phyloP scores from a whole-genome alignment of 2,113 vertebrate genomes.

The Pithys albifrons region DNA sequence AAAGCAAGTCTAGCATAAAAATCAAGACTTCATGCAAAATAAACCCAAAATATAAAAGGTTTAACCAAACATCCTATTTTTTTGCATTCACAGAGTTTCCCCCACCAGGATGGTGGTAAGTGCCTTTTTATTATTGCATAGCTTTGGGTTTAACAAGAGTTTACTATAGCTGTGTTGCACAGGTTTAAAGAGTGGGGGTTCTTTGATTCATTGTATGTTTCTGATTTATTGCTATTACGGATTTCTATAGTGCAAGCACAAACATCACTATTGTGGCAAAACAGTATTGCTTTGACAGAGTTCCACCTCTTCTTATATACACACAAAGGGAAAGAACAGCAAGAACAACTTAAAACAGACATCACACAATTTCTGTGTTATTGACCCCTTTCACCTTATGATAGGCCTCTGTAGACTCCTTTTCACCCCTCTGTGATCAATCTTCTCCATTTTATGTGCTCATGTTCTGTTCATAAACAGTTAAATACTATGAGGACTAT shows the following conservation, averaged over 20 bases:
- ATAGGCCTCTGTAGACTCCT: not conserved
- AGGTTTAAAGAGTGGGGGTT: not conserved
- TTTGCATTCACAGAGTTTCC: constrained; percentile 86
- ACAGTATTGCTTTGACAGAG: not conserved
- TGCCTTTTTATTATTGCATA: not conserved
- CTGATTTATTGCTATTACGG: not conserved
- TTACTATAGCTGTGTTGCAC: not conserved
- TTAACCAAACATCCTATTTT: constrained; percentile 56
- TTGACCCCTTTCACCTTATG: not conserved
- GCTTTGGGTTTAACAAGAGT: not conserved
- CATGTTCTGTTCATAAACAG: not conserved
- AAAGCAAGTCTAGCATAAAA: not conserved
- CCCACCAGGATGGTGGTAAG: constrained; percentile 89
- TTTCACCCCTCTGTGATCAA: not conserved
- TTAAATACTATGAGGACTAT: not conserved
- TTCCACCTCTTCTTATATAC: not conserved
- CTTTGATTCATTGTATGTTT: not conserved
- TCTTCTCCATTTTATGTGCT: not conserved
- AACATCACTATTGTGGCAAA: not conserved
- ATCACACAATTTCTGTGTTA: not conserved
- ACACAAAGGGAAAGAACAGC: not conserved
- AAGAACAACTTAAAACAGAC: not conserved
- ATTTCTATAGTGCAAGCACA: not conserved
- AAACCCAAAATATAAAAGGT: not conserved
- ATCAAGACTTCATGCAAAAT: not conserved